Base-by-base conservation (phyloP, 2,797 vertebrate genomes). In the Alectoris magna region DNA sequence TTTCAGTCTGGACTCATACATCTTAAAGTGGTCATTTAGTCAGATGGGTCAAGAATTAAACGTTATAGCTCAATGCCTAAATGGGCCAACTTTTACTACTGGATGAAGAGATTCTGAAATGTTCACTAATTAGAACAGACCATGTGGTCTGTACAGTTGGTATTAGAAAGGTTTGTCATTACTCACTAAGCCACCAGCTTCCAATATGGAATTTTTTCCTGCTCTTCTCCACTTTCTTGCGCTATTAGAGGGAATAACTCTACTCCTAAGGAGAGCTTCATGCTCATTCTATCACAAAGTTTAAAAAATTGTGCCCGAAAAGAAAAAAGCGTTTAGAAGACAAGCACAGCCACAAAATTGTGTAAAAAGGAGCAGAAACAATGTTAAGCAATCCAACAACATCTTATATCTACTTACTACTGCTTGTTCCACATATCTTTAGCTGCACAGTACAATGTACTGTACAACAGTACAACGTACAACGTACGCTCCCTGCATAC, bases 61-160 rank as follows among this genome's bases (percentile, higher is more conserved):
- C 87, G 36, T 3, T 60, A 64, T 7, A 22, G 22, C 67, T 86
- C 91, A 72, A 62, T 44, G 34, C 26, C 36, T 38, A 69, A 60
- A 64, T 48, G 34, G 70, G 10, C n/a, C 49, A 62, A 62, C 31
- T 81, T 86, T 5, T 53, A 67, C 46, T 53, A 46, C 22, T 88
- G 58, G 46, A 91, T 71, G 5, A 89, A 62, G 63, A 91, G 39
- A 70, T 80, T 76, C 63, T 0, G 1, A 91, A 78, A 72, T 2
- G 8, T 56, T 78, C 27, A 34, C 21, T 62, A 51, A 55, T 1
- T 5, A 46, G 51, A 91, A 63, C 16, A 81, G 44, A 55, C 15
- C 0, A 0, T 9, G 27, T 1, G 0, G 0, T 29, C 13, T 51
- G 34, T 17, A 78, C 2, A 48, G 56, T 14, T 66, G 44, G 29